Conservation (phyloP, 2,797 vertebrate species). For the Pseudopleuronectes americanus region DNA sequence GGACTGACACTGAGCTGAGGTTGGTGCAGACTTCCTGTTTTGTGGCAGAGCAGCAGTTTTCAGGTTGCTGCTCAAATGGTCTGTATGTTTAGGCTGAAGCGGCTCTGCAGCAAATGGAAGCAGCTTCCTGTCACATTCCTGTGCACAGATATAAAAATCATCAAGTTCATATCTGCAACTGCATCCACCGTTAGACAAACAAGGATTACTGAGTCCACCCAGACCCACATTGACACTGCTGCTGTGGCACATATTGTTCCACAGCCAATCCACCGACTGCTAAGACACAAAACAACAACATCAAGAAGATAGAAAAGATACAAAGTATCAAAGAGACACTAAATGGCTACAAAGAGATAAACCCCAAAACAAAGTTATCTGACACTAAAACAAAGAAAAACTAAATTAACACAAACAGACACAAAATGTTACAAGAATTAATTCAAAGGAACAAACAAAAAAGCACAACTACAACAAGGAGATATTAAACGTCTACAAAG, state of each 20-base stretch:
- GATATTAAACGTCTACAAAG: background rate
- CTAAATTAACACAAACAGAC: background rate
- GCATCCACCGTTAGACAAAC: background rate
- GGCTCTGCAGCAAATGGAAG: constrained; percentile 54
- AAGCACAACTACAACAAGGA: background rate
- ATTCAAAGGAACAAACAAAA: background rate
- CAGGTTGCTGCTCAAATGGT: constrained; percentile 37
- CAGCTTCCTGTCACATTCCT: constrained; percentile 65
- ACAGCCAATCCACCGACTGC: background rate
- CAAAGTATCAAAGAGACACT: too few relatives aligned
- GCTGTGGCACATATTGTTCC: background rate
- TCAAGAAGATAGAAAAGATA: too few relatives aligned
- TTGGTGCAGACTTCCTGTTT: constrained; percentile 79
- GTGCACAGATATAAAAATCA: background rate
- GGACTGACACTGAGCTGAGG: constrained; percentile 13
- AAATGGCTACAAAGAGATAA: too few relatives aligned
- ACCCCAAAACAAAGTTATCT: too few relatives aligned
- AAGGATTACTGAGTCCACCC: too few relatives aligned
- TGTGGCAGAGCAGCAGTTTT: constrained; percentile 44
- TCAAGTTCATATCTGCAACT: constrained; percentile 9
- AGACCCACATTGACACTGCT: background rate
- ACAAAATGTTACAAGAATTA: background rate
- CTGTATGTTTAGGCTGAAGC: constrained; percentile 9
- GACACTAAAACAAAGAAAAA: too few relatives aligned
- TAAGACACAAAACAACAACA: background rate